Base-by-base conservation (phyloP, 2,888 invertebrate genomes). In the Drosophila rellima region DNA sequence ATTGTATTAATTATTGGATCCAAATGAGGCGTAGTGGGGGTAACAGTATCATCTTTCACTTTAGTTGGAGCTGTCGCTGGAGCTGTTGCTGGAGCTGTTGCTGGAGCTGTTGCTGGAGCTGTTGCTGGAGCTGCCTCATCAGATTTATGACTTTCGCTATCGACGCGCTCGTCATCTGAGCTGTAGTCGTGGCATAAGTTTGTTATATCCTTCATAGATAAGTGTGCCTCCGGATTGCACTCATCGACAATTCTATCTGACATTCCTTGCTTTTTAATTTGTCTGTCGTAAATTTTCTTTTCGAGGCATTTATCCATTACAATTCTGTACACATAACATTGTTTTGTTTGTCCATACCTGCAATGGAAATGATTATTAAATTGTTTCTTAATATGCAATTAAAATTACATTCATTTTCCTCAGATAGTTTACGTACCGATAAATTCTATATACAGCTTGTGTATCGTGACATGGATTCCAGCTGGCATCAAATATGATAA, bases 381-480 rank as follows among this genome's bases (percentile, higher is more conserved):
- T 18, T 4, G 3, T 18, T 15, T 2, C 20, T 2, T 20, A 20
- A 20, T 20, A 20, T n/a, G n/a, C n/a, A n/a, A 3, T 20, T 20
- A 2, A 20, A 20, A 5, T 23, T 0, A 6, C 5, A 23, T 6
- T 15, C 26, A 3, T 20, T 51, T 29, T 0, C 8, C 7, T n/a
- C 6, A 6, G n/a, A 15, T 29, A 35, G 5, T 35, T 35, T 35
- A 15, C 78, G 76, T 73, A 92, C 92, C 92, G 94, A 91, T 98
- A 98, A 40, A 99, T 98, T 80, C 99, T 94, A 92, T 99, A 99
- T 13, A 99, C 98, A 31, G 99, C 99, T 93, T 98, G 98, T 0
- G 98, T 97, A 91, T 99, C 99, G 90, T 99, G 99, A 91, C 99
- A 99, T 1, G 99, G 99, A 93, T 99, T 99, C 99, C 99, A 99